A percentile compares a stretch with the other conserved stretches of the same genome.
These are phyloP conservation scores for Sorex fumeus DNA, from an alignment of 2,113 vertebrate species.

Conservation along the genomic window DNA sequence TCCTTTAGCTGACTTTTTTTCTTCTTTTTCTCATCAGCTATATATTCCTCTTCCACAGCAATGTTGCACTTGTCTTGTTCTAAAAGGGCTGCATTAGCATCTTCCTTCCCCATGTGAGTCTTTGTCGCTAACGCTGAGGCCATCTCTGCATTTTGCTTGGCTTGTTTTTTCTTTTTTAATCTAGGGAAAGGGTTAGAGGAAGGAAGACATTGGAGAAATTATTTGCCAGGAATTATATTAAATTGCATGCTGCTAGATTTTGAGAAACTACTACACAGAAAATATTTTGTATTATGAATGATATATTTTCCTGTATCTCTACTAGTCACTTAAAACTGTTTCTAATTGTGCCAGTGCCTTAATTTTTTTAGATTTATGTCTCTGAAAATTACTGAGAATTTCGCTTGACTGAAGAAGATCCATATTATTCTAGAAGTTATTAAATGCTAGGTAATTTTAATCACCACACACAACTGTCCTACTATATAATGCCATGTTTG, in stretches of 20 bases:
- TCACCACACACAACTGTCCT: neutral
- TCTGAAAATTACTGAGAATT: conserved; percentile 27
- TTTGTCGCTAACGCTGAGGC: conserved; percentile 79
- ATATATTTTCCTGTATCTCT: neutral
- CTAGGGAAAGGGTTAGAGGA: conserved; percentile 76
- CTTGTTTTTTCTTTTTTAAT: conserved; percentile 90
- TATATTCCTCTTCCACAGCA: conserved; percentile 84
- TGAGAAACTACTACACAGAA: conserved; percentile 9
- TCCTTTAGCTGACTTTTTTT: conserved; percentile 91
- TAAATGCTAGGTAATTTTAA: neutral
- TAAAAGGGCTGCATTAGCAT: conserved; percentile 84
- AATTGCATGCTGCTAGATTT: conserved; percentile 11
- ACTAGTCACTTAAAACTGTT: conserved; percentile 54
- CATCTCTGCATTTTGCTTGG: conserved; percentile 88
- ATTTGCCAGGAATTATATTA: neutral
- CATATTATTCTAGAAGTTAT: neutral
- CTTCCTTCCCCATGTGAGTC: conserved; percentile 86
- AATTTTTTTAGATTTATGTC: neutral
- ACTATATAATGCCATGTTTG: neutral
- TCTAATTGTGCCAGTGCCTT: neutral
- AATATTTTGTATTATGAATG: conserved; percentile 28
- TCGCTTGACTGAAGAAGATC: neutral
- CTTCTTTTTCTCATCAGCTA: conserved; percentile 90
- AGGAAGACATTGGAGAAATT: neutral
- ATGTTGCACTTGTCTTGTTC: conserved; percentile 87